phyloP scores from a whole-genome alignment of 2,113 vertebrate species.

The Podarcis muralis region DNA sequence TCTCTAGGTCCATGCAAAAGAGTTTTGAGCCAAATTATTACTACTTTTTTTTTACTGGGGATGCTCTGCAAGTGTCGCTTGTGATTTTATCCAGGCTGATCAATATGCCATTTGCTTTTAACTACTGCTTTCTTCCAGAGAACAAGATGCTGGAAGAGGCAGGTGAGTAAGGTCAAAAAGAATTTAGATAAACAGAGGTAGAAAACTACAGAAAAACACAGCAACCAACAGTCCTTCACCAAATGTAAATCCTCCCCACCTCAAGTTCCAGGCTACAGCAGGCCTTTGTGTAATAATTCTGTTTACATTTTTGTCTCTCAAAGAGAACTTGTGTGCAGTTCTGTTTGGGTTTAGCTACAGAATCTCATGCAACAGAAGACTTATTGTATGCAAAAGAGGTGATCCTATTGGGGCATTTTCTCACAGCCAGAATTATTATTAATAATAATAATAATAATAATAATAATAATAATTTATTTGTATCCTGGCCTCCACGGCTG shows the following conservation, averaged over 20 bases:
- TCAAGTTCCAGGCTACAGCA: conserved; percentile 4
- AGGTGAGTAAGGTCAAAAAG: conserved; percentile 29
- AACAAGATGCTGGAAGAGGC: conserved; percentile 22
- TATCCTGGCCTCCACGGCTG: no score
- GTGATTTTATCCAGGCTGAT: background rate
- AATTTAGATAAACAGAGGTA: conserved; percentile 20
- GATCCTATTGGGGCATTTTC: conserved; percentile 37
- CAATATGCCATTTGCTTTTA: conserved; percentile 14
- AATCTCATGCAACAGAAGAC: conserved; percentile 39
- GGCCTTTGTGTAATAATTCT: conserved; percentile 45
- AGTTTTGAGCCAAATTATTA: background rate
- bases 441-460: no score
- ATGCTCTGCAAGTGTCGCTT: background rate
- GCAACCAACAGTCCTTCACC: conserved; percentile 41
- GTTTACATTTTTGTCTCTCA: conserved; percentile 44
- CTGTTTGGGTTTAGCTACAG: conserved; percentile 35
- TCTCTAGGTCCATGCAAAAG: background rate
- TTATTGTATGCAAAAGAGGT: conserved; percentile 14
- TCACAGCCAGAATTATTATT: conserved; percentile 21
- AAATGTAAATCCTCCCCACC: conserved; percentile 41
- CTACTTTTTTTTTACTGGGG: background rate
- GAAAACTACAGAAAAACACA: conserved; percentile 32
- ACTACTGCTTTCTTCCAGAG: background rate
- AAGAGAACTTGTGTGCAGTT: conserved; percentile 29
- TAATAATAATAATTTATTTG: no score